Percentiles rank a stretch among this genome's conserved stretches.
phyloP scores from a whole-genome alignment of 2,113 vertebrate species.

The Xerus inauris region DNA sequence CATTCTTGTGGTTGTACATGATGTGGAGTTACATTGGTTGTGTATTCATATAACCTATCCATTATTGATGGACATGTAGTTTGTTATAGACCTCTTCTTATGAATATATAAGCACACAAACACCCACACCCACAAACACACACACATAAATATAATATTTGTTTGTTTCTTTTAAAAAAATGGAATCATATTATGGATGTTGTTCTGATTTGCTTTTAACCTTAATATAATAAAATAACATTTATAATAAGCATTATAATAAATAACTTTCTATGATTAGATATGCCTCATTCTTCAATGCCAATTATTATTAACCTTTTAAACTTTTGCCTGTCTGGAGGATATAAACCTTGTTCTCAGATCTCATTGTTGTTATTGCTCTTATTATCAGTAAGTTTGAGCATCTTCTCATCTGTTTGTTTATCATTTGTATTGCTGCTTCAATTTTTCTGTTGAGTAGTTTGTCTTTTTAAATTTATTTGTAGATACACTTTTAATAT shows the following conservation, averaged over 20 bases:
- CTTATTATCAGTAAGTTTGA: neutral
- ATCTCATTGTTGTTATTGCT: neutral
- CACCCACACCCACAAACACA: neutral
- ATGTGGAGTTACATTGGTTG: too few species aligned
- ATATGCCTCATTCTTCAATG: constrained; percentile 6
- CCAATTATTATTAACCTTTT: constrained; percentile 17
- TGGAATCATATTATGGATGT: neutral
- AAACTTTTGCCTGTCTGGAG: neutral
- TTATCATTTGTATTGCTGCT: neutral
- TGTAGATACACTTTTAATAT: neutral
- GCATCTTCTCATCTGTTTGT: neutral
- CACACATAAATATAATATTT: neutral
- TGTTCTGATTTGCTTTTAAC: constrained; percentile 15
- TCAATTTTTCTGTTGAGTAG: neutral
- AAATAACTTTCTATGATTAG: constrained; percentile 4
- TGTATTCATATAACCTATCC: neutral
- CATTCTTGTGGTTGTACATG: too few species aligned
- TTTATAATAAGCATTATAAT: neutral
- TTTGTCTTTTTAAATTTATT: neutral
- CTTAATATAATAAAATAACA: neutral
- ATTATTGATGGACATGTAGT: neutral
- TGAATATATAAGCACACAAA: neutral
- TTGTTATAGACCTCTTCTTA: neutral
- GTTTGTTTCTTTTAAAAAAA: neutral
- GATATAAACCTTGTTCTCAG: neutral